These are phyloP conservation scores for Indicator maculatus DNA, from an alignment of 2,113 vertebrate genomes.

Conservation along the genomic window DNA sequence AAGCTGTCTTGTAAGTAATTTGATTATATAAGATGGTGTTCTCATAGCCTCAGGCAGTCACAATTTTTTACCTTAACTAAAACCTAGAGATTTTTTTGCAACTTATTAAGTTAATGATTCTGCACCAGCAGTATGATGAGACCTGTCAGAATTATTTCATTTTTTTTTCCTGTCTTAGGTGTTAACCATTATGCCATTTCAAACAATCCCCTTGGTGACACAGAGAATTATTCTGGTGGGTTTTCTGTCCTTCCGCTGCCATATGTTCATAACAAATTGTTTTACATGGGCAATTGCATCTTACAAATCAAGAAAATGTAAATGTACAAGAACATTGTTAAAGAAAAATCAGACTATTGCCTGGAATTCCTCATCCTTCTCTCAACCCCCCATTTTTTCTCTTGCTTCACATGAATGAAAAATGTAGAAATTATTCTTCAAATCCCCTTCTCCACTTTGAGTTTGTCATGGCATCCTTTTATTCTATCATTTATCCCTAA, in stretches of 20 bases:
- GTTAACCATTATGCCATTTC: not conserved
- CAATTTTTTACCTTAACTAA: not conserved
- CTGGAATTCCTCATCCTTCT: not conserved
- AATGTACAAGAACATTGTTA: not conserved
- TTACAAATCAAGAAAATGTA: conserved; percentile 20
- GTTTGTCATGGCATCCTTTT: not conserved
- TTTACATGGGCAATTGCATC: conserved; percentile 40
- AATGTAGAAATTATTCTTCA: not conserved
- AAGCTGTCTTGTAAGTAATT: not conserved
- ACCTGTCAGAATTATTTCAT: not conserved
- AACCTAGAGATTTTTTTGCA: not conserved
- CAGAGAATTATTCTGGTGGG: not conserved
- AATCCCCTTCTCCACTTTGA: not conserved
- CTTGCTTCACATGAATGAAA: not conserved
- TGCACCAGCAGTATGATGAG: not conserved
- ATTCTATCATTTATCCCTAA: not conserved
- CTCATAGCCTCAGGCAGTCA: not conserved
- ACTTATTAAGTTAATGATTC: not conserved
- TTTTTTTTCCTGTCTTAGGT: not conserved
- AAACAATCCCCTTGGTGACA: not conserved
- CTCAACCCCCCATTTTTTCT: not conserved
- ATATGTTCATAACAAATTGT: conserved; percentile 46
- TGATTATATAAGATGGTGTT: not conserved
- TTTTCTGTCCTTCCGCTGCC: conserved; percentile 5
- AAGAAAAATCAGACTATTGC: not conserved